Evolutionary conservation across 2,888 invertebrate genomes (phyloP), one percentile per base, ranked within the genome.

Genomic region (Alentia gelatinosa): DNA sequence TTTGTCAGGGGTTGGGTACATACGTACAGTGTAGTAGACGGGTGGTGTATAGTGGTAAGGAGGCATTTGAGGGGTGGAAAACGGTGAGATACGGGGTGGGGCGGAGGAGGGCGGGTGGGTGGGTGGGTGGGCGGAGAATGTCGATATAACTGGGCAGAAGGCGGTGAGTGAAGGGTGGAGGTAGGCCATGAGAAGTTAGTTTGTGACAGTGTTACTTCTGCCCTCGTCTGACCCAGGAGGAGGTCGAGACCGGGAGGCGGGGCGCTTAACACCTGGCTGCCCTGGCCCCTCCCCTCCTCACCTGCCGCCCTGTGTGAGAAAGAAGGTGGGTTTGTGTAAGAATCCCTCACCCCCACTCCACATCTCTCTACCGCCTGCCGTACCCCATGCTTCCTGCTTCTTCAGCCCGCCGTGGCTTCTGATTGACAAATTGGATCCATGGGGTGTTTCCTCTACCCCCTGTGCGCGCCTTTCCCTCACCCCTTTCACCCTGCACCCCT

Each of bases 351-450:
- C 79, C 37, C 79, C 37, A n/a, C 79, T 39, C 37, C 39, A 35
- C 79, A 35, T 39, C 79, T 23, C 37, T 1, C 1, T 3, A 4
- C 15, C 74, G 12, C 33, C 74, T 33, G 12, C 74, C 30, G 26
- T 33, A 74, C 74, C 74, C 74, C 19, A 12, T 1, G 9, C n/a
- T n/a, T 56, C 23, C 56, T 12, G 56, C 68, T 26, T 3, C 68
- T 30, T 30, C 30, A 37, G 35, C 9, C 30, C 47, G 1, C 4
- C 86, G 12, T 19, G 86, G n/a, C 86, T n/a, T 50, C 86, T 86
- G 86, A 86, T 86, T 42, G 86, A 86, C 86, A 86, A 86, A 86
- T 86, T 86, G 86, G 50, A 86, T 42, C 86, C 86, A 86, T 19
- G 86, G 86, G 86, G 86, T 47, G 86, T 86, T 86, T 86, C 47